These are phyloP conservation scores for Myotis daubentonii DNA, from an alignment of 2,797 vertebrate species.

Conservation along the genomic window DNA sequence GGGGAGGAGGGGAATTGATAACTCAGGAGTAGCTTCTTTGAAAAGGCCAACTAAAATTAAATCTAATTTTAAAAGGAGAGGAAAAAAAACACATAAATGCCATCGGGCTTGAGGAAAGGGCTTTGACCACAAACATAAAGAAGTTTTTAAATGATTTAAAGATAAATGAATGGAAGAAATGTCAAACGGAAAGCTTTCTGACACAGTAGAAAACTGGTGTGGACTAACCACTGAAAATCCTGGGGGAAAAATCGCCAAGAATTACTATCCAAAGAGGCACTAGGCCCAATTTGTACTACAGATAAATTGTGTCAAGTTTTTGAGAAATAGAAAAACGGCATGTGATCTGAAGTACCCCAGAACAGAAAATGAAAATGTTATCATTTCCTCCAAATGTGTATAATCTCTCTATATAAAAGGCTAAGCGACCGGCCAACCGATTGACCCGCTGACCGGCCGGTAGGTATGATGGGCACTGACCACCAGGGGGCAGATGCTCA, in stretches of 20 bases:
- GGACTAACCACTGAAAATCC: not conserved
- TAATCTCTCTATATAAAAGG: too few species aligned
- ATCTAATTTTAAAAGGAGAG: slow-evolving; percentile 39
- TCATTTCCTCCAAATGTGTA: not conserved
- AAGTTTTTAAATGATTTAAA: not conserved
- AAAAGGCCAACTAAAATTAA: slow-evolving; percentile 50
- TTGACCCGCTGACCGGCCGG: rapidly evolving
- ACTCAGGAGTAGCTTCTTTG: not conserved
- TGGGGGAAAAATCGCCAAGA: not conserved
- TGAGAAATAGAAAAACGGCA: not conserved
- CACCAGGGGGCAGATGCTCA: too few species aligned
- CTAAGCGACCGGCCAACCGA: too few species aligned
- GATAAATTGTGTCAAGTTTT: not conserved
- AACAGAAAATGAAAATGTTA: not conserved
- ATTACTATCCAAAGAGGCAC: not conserved
- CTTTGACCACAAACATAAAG: not conserved
- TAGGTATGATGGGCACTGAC: too few species aligned
- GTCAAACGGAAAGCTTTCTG: not conserved
- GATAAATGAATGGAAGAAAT: slow-evolving; percentile 44
- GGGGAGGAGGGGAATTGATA: not conserved
- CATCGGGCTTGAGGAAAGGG: not conserved
- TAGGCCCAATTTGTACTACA: not conserved
- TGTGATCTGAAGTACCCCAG: not conserved
- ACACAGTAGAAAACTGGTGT: not conserved
- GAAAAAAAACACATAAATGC: not conserved